Percentiles rank a stretch among this genome's conserved stretches.
phyloP scores from a whole-genome alignment of 2,888 invertebrate species.

The Panorpa germanica region DNA sequence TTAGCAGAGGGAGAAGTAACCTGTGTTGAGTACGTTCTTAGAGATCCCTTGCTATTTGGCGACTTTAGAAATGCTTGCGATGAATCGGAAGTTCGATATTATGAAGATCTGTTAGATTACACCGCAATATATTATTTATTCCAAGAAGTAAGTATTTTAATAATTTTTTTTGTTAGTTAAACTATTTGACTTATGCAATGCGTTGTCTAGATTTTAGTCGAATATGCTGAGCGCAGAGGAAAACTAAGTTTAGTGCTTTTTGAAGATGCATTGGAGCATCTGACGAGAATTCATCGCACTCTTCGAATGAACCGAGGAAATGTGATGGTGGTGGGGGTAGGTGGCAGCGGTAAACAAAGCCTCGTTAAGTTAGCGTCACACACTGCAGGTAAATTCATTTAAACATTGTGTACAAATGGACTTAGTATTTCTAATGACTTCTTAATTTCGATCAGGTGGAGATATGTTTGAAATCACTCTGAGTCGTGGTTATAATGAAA shows the following conservation, averaged over 20 bases:
- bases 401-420: constrained; percentile 2
- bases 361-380: constrained; percentile 64
- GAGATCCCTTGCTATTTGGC: constrained; percentile 73
- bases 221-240: constrained; percentile 57
- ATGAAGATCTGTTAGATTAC: constrained; percentile 81
- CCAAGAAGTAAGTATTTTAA: constrained; percentile 43
- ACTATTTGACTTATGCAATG: constrained; percentile 4
- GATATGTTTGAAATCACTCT: constrained; percentile 67
- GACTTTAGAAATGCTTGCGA: constrained; percentile 75
- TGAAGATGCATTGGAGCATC: constrained; percentile 79
- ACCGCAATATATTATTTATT: constrained; percentile 76
- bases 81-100: constrained; percentile 58
- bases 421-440: neutral
- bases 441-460: constrained; percentile 32
- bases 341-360: constrained; percentile 76
- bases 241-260: constrained; percentile 72
- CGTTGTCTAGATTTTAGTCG: constrained; percentile 49
- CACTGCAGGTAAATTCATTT: constrained; percentile 40
- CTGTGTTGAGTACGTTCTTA: constrained; percentile 45
- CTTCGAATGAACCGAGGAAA: constrained; percentile 71
- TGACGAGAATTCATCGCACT: constrained; percentile 72
- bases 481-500: constrained; percentile 72
- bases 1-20: constrained; percentile 13
- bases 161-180: neutral
- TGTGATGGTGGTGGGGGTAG: constrained; percentile 70